Base-by-base conservation (phyloP, 2,888 invertebrate genomes). In the Drosophila austrosaltans region DNA sequence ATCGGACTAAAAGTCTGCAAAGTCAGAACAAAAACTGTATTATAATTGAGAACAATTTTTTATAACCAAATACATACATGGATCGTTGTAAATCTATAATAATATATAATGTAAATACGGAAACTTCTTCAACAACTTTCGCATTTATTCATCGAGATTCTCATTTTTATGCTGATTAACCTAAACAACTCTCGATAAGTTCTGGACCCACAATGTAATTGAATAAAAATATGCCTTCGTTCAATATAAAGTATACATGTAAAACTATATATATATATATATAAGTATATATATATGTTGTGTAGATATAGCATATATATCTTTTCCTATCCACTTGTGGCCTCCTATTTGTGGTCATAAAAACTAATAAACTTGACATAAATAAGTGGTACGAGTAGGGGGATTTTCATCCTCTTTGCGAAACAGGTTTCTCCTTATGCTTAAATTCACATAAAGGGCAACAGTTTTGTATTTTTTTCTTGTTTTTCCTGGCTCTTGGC, bases 121-220 rank as follows among this genome's bases (percentile, higher is more conserved):
- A 16, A 16, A 36, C 48, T 16, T 22, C 10, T 48, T 1, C 20
- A 48, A 25, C 48, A 16, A 3, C 22, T 4, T 12, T 48, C 48
- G 48, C 48, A 48, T 25, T 48, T 48, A 48, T 48, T 65, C 70
- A 74, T n/a, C 16, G 5, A 32, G 3, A 36, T 12, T 78, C 81
- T 78, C 80, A 82, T 85, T 80, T 80, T 82, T 77, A 78, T 78
- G 77, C 87, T 82, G 87, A 83, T 83, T 83, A 87, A 83, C 69
- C 70, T 72, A 69, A 70, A 76, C 78, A 70, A 30, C n/a, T 56
- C 72, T 72, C 65, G 67, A 69, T 79, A 66, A 66, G 74, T 53
- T 54, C 60, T 74, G 71, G 54, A 36, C 53, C 22, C 32, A 42
- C 58, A 58, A 72, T 72, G 69, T 81, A 79, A 79, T 80, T 80